A percentile compares a stretch with the other conserved stretches of the same genome.
phyloP scores from a whole-genome alignment of 2,797 vertebrate genomes.

The Coccyzus lansbergi region DNA sequence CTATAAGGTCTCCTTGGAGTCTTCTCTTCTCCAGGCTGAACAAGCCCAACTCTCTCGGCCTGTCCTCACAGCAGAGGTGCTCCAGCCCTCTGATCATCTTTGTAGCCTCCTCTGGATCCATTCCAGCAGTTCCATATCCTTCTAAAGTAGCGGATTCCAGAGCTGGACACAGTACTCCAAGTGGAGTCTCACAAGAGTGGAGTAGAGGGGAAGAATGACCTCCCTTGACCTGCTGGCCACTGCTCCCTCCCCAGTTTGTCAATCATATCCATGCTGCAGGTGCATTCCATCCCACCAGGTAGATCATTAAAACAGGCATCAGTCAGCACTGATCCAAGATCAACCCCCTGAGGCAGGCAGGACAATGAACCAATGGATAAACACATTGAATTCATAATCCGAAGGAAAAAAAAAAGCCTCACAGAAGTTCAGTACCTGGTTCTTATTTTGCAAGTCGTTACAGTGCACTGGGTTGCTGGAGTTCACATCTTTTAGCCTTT shows the following conservation, averaged over 20 bases:
- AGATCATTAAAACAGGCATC: not conserved
- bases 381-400: not conserved
- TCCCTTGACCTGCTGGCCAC: no score
- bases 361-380: not conserved
- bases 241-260: not conserved
- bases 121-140: no score
- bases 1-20: no score
- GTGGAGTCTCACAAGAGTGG: no score
- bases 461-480: constrained; percentile 72
- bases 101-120: no score
- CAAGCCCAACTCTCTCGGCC: no score
- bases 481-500: constrained; percentile 81
- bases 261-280: not conserved
- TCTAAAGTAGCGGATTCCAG: no score
- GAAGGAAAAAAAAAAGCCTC: not conserved
- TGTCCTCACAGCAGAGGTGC: no score
- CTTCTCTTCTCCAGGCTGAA: no score
- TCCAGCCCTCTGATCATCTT: no score
- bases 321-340: not conserved
- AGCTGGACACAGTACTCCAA: no score
- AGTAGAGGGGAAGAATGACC: no score
- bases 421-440: constrained; percentile 63
- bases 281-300: not conserved
- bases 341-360: not conserved
- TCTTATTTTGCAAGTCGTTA: constrained; percentile 51